These are phyloP conservation scores for Willowsia nigromaculata DNA, from an alignment of 2,888 invertebrate species.

Conservation along the genomic window DNA sequence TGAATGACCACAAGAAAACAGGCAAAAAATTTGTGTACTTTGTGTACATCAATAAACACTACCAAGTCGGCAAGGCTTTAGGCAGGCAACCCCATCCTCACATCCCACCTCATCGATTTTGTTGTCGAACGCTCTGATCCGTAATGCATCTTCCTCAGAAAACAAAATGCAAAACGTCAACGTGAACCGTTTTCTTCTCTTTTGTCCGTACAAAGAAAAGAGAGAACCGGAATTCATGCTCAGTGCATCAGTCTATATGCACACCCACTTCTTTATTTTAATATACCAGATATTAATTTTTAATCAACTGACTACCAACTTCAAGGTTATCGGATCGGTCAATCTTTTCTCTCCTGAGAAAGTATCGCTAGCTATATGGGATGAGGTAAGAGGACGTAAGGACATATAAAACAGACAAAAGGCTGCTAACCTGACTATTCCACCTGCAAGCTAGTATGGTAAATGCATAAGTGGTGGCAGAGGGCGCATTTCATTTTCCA, in stretches of 20 bases:
- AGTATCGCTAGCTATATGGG: background rate
- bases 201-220: background rate
- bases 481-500: background rate
- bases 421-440: background rate
- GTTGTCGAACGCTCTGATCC: background rate
- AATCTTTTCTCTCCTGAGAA: conserved; percentile 38
- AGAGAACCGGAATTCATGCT: background rate
- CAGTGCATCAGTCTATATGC: background rate
- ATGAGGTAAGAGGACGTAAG: background rate
- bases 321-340: conserved; percentile 32
- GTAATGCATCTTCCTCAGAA: background rate
- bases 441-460: background rate
- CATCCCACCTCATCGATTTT: background rate
- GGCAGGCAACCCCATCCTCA: background rate
- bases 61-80: background rate
- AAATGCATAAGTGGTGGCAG: background rate
- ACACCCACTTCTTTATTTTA: background rate
- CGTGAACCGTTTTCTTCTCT: background rate
- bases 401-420: background rate
- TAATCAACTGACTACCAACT: background rate
- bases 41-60: background rate
- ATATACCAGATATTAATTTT: background rate
- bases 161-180: background rate
- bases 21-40: background rate
- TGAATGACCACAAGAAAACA: background rate